These are phyloP conservation scores for Phania funesta DNA, from an alignment of 2,888 invertebrate species.

Conservation along the genomic window DNA sequence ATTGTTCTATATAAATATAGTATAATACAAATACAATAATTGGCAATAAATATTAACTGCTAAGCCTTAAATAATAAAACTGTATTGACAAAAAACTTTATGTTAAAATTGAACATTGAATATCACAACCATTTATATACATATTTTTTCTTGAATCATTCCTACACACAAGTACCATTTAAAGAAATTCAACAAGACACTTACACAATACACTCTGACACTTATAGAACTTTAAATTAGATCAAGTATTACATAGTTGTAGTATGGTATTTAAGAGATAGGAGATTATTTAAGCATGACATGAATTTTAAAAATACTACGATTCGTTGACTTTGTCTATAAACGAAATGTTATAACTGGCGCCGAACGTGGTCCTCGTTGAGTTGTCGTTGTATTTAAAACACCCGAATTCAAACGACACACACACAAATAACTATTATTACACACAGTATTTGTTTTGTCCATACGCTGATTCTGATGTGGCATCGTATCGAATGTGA, in stretches of 20 bases:
- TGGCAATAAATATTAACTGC: slow-evolving; percentile 17
- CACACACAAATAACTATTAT: slow-evolving; percentile 73
- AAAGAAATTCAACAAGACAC: slow-evolving; percentile 45
- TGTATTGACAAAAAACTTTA: not conserved
- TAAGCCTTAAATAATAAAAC: slow-evolving; percentile 1
- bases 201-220: slow-evolving; percentile 31
- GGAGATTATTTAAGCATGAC: not conserved
- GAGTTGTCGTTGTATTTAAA: slow-evolving; percentile 34
- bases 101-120: slow-evolving; percentile 55
- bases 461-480: slow-evolving; percentile 7
- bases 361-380: slow-evolving; percentile 77
- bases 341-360: slow-evolving; percentile 78
- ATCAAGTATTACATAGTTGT: not conserved
- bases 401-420: slow-evolving; percentile 75
- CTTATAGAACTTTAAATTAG: not conserved
- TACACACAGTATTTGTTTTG: slow-evolving; percentile 35
- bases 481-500: slow-evolving; percentile 68
- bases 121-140: slow-evolving; percentile 63
- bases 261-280: not conserved
- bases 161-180: slow-evolving; percentile 24
- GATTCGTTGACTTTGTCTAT: slow-evolving; percentile 62
- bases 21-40: no score
- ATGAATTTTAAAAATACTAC: not conserved
- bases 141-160: slow-evolving; percentile 27
- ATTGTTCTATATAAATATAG: no score